Evolutionary conservation across 2,797 vertebrate species (phyloP), one percentile per base, ranked within the genome.

Genomic region (Heterohyrax brucei): DNA sequence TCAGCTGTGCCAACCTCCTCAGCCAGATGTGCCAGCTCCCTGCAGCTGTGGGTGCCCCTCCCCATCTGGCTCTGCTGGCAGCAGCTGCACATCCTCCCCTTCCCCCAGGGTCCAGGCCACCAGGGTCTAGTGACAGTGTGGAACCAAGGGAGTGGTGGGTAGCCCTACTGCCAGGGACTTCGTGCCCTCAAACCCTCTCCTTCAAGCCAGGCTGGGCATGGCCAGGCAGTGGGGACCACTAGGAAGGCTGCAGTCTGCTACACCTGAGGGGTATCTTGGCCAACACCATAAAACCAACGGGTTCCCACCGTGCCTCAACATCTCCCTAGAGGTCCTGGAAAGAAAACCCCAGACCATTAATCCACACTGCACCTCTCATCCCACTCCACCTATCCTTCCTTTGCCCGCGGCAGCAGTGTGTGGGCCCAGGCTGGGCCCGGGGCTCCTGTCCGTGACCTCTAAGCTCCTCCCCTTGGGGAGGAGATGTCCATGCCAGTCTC

Each of bases 21-120:
- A 19, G 85, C 87, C 95, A 96, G 89, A 94, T 90, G 93, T 81
- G 89, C 75, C 70, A 19, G 30, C 9, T 91, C 61, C 77, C 64
- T 75, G 46, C 46, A 76, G 91, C 93, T 89, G 68, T 78, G 85
- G 53, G 28, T 61, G 84, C 68, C 80, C 68, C 68, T 76, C 77
- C 92, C 77, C 91, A 84, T 28, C 76, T 56, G 80, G 68, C 48
- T 39, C 26, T 66, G 75, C 85, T 89, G 82, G 87, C 80, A 94
- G 81, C 81, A 92, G 62, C 78, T 68, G 72, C 85, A 64, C 59
- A 64, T 59, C 46, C 56, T 53, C 82, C 16, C 22, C 39, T 62
- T 46, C 22, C 48, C 48, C 48, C 9, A 28, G 48, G 28, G 50
- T 28, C 61, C 81, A 46, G n/a, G 53, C 44, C 86, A 80, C 56